These are phyloP conservation scores for Pseudeuparius sepicola DNA, from an alignment of 2,888 invertebrate genomes.

Conservation along the genomic window DNA sequence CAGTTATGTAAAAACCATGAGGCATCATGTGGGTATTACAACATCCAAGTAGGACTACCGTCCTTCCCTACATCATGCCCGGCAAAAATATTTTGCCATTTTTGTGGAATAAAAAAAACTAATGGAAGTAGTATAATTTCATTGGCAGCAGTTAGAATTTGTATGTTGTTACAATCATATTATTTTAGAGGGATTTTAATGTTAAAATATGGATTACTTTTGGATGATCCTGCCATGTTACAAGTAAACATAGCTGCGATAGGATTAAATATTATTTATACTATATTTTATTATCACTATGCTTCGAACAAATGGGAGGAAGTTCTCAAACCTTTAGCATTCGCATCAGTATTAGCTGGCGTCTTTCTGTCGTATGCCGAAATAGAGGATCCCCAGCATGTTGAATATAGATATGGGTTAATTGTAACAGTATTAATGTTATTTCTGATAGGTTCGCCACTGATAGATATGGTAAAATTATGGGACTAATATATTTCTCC, in stretches of 20 bases:
- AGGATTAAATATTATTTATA: conserved; percentile 56
- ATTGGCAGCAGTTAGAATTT: conserved; percentile 4
- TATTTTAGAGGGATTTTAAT: conserved; percentile 59
- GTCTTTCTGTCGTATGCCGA: conserved; percentile 53
- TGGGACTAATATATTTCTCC: not conserved
- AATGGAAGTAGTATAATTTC: no score
- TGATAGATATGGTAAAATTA: conserved; percentile 55
- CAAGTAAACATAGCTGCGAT: conserved; percentile 68
- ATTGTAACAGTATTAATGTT: conserved; percentile 60
- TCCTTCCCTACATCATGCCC: no score
- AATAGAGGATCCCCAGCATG: conserved; percentile 51
- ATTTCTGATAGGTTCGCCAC: conserved; percentile 57
- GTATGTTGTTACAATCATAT: conserved; percentile 4
- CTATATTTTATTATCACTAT: conserved; percentile 56
- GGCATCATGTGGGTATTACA: no score
- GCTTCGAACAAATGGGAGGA: conserved; percentile 42
- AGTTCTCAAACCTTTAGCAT: conserved; percentile 48
- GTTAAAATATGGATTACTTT: conserved; percentile 63
- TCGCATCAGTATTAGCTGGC: conserved; percentile 47
- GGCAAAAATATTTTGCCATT: no score
- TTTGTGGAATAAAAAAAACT: no score
- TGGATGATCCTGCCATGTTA: conserved; percentile 67
- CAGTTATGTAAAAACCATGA: no score
- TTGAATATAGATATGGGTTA: conserved; percentile 62
- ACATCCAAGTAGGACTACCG: no score